phyloP scores from a whole-genome alignment of 2,113 vertebrate species.

The Pachyramphus minor region DNA sequence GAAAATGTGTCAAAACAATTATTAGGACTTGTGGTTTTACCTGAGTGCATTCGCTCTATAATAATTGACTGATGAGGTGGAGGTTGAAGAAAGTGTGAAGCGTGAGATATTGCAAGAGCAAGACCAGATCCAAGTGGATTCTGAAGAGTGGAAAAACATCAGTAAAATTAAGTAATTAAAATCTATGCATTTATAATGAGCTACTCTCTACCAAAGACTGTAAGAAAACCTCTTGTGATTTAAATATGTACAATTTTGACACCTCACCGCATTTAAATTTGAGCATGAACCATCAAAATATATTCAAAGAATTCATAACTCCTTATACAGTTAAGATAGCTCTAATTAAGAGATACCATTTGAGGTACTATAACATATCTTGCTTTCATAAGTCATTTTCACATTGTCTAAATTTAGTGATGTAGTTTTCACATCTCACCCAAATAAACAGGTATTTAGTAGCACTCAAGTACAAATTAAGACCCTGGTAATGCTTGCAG shows the following conservation, averaged over 20 bases:
- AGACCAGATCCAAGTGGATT: conserved; percentile 91
- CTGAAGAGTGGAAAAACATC: conserved; percentile 68
- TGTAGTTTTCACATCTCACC: not conserved
- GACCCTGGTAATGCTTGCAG: not conserved
- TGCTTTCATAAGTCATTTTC: not conserved
- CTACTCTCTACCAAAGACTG: not conserved
- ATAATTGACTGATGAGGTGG: conserved; percentile 99
- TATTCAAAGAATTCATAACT: not conserved
- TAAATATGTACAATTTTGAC: not conserved
- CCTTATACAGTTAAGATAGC: not conserved
- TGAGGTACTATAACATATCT: not conserved
- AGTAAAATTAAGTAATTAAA: not conserved
- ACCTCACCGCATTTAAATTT: not conserved
- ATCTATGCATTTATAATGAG: not conserved
- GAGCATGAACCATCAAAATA: not conserved
- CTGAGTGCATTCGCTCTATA: conserved; percentile 99
- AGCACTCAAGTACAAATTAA: not conserved
- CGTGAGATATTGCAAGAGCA: conserved; percentile 95
- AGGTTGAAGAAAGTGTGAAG: conserved; percentile 96
- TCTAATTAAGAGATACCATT: not conserved
- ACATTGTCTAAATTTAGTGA: not conserved
- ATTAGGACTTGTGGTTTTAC: conserved; percentile 71
- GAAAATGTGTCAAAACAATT: not conserved
- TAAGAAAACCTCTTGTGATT: not conserved
- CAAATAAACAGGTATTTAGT: not conserved